Base-by-base conservation (phyloP, 2,888 invertebrate genomes). In the Danaus chrysippus region DNA sequence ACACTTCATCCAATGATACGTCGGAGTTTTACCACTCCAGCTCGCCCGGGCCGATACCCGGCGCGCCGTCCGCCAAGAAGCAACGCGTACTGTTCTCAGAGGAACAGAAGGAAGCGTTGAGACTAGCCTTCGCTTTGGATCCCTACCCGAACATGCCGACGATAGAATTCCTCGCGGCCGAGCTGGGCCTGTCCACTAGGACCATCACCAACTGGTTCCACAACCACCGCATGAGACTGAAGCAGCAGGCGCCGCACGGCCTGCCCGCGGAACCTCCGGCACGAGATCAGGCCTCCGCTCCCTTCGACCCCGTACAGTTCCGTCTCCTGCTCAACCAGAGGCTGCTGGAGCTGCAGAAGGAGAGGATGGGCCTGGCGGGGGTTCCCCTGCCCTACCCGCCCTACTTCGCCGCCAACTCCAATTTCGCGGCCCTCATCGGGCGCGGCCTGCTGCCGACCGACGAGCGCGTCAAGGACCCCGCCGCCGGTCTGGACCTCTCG, bases 191-290 rank as follows among this genome's bases (percentile, higher is more conserved):
- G 49, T 97, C 98, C 8, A 96, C 98, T 58, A 93, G 99, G 72
- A 99, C 99, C 60, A 99, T 99, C 76, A 98, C 98, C 66, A 99
- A 99, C 87, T 99, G 99, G 99, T 99, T 99, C 93, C 99, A 99
- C 92, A 99, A 99, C 84, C 99, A 99, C 83, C 94, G 99, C 74
- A 99, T 99, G 98, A 93, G 99, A 68, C 93, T 98, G 79, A 99
- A 99, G 87, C 97, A 97, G 80, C 96, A 96, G 79, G 94, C 94
- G 59, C 96, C 96, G 1, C 96, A 96, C 76, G 94, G 95, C 0
- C 91, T 94, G 23, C 93, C 94, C 0, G 94, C 95, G 58, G 94
- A 95, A 62, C 94, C 95, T 10, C 95, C 95, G 2, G 93, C 95
- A 44, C 91, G 95, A 19, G 96, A 96, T 76, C 95, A 94, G 71